Conservation (phyloP, 2,888 invertebrate species). For the Drosophila peninsularis region DNA sequence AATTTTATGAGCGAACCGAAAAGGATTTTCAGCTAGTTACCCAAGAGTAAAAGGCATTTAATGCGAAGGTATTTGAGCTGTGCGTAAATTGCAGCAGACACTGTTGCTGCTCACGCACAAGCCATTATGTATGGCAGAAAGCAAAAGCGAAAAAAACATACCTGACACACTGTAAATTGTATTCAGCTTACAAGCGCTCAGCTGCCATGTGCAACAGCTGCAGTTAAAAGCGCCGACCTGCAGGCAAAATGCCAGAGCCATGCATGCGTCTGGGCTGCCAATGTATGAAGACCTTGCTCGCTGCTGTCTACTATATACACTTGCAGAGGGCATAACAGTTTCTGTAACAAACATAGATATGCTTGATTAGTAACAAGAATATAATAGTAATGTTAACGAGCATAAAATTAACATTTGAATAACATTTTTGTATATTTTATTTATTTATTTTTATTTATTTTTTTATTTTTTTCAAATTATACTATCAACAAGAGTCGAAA, state of each 20-base stretch:
- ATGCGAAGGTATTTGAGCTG: neutral
- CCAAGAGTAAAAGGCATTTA: neutral
- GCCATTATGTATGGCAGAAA: neutral
- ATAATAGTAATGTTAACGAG: too few relatives aligned
- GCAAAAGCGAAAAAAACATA: neutral
- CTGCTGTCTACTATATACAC: too few relatives aligned
- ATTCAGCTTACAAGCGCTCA: constrained; percentile 21
- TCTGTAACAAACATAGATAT: neutral
- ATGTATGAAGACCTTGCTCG: constrained; percentile 6
- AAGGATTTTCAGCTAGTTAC: constrained; percentile 8
- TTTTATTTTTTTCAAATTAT: too few relatives aligned
- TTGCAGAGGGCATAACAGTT: neutral
- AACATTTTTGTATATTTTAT: too few relatives aligned
- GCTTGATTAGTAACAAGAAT: neutral
- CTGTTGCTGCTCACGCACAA: neutral
- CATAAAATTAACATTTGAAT: too few relatives aligned
- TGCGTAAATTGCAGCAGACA: neutral
- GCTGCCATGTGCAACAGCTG: constrained; percentile 29
- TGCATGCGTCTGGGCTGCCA: neutral
- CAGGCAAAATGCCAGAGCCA: constrained; percentile 14
- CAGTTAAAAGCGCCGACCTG: constrained; percentile 24
- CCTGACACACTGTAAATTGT: constrained; percentile 10
- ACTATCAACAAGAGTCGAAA: too few relatives aligned
- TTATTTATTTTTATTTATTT: too few relatives aligned
- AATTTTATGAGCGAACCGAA: constrained; percentile 14